Evolutionary conservation across 2,888 invertebrate genomes (phyloP), one percentile per base, ranked within the genome.

Genomic region (Octonoba sinensis): DNA sequence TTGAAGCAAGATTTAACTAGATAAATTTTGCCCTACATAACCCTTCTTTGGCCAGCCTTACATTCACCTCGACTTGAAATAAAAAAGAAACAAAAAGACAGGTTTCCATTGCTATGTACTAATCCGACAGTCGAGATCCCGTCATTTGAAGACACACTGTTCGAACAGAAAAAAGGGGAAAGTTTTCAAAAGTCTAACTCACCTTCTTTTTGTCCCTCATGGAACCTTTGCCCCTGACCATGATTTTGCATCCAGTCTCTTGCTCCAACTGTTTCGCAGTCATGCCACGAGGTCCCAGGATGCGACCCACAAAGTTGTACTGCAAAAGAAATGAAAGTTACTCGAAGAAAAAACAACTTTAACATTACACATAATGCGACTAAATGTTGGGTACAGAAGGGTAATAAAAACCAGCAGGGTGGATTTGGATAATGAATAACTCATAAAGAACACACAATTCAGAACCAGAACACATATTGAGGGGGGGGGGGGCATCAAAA

Each of bases 171-270:
- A n/a, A n/a, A n/a, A n/a, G n/a, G n/a, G n/a, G n/a, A n/a, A n/a
- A n/a, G n/a, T n/a, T n/a, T n/a, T n/a, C n/a, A 27, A 6, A 27
- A 27, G 3, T 1, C 8, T 1, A 1, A 36, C 24, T 27, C 92
- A 98, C 99, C 96, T 99, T 99, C 91, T 97, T 96, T 92, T 98
- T 98, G 90, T 99, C 98, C 90, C 99, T 92, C 98, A 99, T 99
- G 83, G 98, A 98, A 85, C 99, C 99, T 91, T 97, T 97, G 89
- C 99, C 99, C 91, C 99, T 93, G 88, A 99, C 98, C 99, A 99
- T 99, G 88, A 99, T 99, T 93, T 99, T 99, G 91, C 99, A 99
- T 87, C 99, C 99, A 87, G 99, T 99, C 92, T 99, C 99, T 91
- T 98, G 97, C 91, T 99, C 99, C 89, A 99, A 91, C 91, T 99